Evolutionary conservation across 92 coral and sea anemone species (phyloP).

Genomic region (Scolanthus callimorphus): DNA sequence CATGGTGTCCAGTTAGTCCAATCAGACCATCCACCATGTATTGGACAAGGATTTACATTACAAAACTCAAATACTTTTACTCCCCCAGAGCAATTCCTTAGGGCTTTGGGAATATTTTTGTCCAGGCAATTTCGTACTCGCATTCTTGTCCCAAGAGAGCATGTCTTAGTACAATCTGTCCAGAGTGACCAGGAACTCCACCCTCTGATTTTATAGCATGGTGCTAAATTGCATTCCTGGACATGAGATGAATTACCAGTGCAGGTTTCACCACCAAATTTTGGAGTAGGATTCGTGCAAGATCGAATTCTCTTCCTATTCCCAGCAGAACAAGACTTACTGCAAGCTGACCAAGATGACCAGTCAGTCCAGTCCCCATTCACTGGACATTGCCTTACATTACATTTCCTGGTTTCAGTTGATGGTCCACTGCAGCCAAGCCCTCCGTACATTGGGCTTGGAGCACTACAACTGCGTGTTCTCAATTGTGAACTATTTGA

Average conservation of each 20-base stretch:
- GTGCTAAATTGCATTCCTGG: constrained; percentile 29
- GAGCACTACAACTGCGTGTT: constrained; percentile 53
- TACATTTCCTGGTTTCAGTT: constrained; percentile 38
- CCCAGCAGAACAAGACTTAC: constrained; percentile 68
- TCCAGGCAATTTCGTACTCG: constrained; percentile 56
- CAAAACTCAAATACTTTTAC: constrained; percentile 28
- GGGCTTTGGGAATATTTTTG: constrained; percentile 59
- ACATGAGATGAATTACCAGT: constrained; percentile 55
- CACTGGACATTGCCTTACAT: constrained; percentile 54
- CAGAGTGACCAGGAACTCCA: constrained; percentile 83
- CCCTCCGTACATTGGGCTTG: constrained; percentile 17
- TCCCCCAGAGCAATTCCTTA: constrained; percentile 48
- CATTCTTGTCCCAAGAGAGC: constrained; percentile 46
- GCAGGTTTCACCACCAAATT: constrained; percentile 60
- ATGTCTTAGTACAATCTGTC: constrained; percentile 68
- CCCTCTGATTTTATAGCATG: constrained; percentile 69
- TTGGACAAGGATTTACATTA: constrained; percentile 23
- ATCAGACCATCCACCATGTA: constrained; percentile 68
- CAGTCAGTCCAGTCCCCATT: constrained; percentile 68
- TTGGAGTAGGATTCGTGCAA: constrained; percentile 51
- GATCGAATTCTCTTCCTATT: constrained; percentile 35
- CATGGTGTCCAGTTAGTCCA: constrained; percentile 86
- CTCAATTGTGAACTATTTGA: constrained; percentile 50
- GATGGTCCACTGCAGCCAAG: constrained; percentile 33
- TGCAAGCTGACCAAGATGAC: constrained; percentile 74